Conservation (phyloP, 2,797 vertebrate species). For the Acanthopagrus latus region DNA sequence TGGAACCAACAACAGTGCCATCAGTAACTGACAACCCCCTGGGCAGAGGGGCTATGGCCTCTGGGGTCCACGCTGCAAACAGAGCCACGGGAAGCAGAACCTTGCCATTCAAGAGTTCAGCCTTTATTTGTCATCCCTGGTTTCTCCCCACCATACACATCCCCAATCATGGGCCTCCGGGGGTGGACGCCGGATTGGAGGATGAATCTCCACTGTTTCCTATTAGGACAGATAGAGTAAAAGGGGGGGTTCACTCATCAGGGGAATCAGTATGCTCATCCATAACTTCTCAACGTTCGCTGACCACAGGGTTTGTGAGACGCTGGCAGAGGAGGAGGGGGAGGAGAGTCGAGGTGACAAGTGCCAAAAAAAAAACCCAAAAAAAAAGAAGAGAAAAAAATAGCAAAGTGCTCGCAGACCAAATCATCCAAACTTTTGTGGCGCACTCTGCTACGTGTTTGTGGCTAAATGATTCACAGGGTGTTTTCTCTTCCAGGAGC, state of each 20-base stretch:
- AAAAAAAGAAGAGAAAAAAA: conserved; percentile 8
- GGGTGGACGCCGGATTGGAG: conserved; percentile 70
- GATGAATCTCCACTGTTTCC: conserved; percentile 78
- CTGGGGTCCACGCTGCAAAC: conserved; percentile 83
- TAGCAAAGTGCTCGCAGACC: conserved; percentile 1
- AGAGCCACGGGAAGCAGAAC: conserved; percentile 80
- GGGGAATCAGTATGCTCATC: conserved; percentile 81
- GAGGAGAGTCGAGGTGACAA: conserved; percentile 24
- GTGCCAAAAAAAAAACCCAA: conserved; percentile 18
- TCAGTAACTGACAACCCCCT: conserved; percentile 85
- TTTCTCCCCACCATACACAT: conserved; percentile 79
- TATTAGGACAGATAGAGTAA: conserved; percentile 66
- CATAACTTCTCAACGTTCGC: conserved; percentile 70
- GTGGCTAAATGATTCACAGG: conserved; percentile 42
- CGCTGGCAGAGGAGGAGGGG: conserved; percentile 14
- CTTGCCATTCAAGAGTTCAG: conserved; percentile 77
- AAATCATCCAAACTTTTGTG: conserved; percentile 45
- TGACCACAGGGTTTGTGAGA: conserved; percentile 61
- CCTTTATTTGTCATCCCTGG: conserved; percentile 85
- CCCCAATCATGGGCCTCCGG: conserved; percentile 74
- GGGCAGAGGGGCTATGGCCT: conserved; percentile 81
- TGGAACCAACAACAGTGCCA: conserved; percentile 81
- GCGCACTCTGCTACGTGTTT: conserved; percentile 20
- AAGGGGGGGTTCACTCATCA: conserved; percentile 50
- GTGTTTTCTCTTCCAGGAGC: conserved; percentile 41